Base-by-base conservation (phyloP, 2,888 invertebrate genomes). In the Apamea anceps region DNA sequence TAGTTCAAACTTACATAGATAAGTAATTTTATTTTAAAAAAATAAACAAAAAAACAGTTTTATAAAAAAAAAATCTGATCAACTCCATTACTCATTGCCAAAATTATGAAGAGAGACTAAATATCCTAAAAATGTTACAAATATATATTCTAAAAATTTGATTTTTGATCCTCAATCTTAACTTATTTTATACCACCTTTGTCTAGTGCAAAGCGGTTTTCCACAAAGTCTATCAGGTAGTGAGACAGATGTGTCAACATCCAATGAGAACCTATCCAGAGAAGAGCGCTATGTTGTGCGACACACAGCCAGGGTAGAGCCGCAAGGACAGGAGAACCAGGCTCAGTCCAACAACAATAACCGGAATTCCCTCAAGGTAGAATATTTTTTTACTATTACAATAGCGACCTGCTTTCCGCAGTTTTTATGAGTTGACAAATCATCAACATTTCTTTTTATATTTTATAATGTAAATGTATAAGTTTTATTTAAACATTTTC, bases 201-300 rank as follows among this genome's bases (percentile, higher is more conserved):
- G n/a, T 86, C 21, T 88, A 97, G 97, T 97, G 87, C 93, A 95
- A 91, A 97, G 96, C 92, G 97, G 97, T 87, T 98, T 98, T 92
- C 97, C 97, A 67, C 98, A 98, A 96, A 98, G 98, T 94, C 96
- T 98, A 88, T 98, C 99, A 89, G 99, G 99, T 62, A 99, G 99
- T 93, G 99, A 99, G 95, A 98, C 99, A 10, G 99, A 99, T 97
- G 98, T 99, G 80, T 99, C 99, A 25, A 99, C 99, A 71, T 99
- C 99, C 28, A 99, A 98, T 89, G 99, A 99, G 95, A 99, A 99
- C 95, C 96, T 99, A 85, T 98, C 98, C 60, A 97, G 98, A 91
- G 98, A 99, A 94, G 98, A 99, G 93, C 97, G 98, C 88, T 98
- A 98, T 96, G 98, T 98, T 70, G 98, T 99, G 84, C 97, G 98